Base-by-base conservation (phyloP, 2,888 invertebrate genomes). In the Drosophila nr. fundita region DNA sequence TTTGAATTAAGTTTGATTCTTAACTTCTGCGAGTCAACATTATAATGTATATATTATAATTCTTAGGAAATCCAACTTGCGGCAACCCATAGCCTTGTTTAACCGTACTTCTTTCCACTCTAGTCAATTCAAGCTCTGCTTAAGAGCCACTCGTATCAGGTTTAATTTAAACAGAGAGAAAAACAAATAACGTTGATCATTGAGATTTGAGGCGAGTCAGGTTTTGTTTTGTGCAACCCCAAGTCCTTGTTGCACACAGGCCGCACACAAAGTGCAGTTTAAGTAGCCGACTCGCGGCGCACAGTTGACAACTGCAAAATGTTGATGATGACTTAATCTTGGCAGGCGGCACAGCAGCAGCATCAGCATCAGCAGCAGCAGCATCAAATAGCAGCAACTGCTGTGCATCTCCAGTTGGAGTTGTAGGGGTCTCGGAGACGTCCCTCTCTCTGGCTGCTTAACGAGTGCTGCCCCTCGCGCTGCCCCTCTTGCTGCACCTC, bases 281-380 rank as follows among this genome's bases (percentile, higher is more conserved):
- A 83, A 85, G 90, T 88, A 90, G 89, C 78, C 71, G 78, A 59
- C 81, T 73, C 64, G 62, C 80, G 76, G 77, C 83, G 74, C 84
- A 73, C 84, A 75, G 87, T 90, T 87, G 87, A 88, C 91, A 90
- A 90, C 90, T 88, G 91, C 90, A 90, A 90, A 90, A 90, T 90
- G 91, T 88, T 90, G 90, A 85, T 87, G 87, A 88, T 88, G 87
- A 90, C 87, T 88, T 88, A 88, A 88, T 88, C 87, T 87, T 79
- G 86, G 76, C 89, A 76, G 76, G 63, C 74, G 59, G 75, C 78
- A 55, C 64, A 65, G 66, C 72, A 70, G 58, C 68, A 57, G 24
- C 68, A 34, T n/a, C 54, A 49, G 45, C 38, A 55, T 66, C 60
- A 57, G 27, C 61, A 32, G 8, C 30, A 34, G 29, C 52, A 50